Base-by-base conservation (phyloP, 37 sponge, comb jelly and placozoan genomes). In the Bolinopsis microptera region DNA sequence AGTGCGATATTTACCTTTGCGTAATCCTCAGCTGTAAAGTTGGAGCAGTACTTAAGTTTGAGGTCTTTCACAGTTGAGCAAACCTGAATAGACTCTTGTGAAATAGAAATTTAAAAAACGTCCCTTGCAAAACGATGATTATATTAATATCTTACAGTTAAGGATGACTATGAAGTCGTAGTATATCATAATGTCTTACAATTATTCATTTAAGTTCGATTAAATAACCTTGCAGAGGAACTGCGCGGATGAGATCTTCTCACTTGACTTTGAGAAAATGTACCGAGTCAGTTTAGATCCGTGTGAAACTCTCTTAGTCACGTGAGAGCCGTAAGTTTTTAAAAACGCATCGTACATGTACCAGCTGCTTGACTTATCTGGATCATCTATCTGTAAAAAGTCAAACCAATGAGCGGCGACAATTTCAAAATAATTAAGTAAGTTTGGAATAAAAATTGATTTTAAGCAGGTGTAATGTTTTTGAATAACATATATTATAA, bases 11-110 rank as follows among this genome's bases (percentile, higher is more conserved):
- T n/a, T 48, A 48, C 61, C 90, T 41, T 86, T 23, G 22, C 30
- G 90, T 86, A 86, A 48, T 86, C 90, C 2, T 16, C 90, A 24
- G 41, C 90, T 3, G 90, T 86, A 48, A 77, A 77, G 80, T 77
- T 77, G 18, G 80, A 27, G 33, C 80, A 77, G 21, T 27, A 27
- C 37, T 77, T 77, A 21, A 77, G 33, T 13, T 32, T 32, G 80
- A 77, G 80, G 3, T 27, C 35, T 35, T 77, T 27, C 18, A 77
- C 21, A 1, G 80, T 77, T 27, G 80, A 34, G 37, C 80, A 77
- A 32, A 32, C 61, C 61, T 48, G 61, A 18, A 48, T 48, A 48
- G n/a, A n/a, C n/a, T n/a, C n/a, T n/a, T n/a, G n/a, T n/a, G n/a
- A n/a, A n/a, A n/a, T n/a, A n/a, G n/a, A n/a, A n/a, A n/a, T n/a